Evolutionary conservation across 53 echinoderm and acorn worm genomes (phyloP).

Genomic region (Mesocentrotus franciscanus): DNA sequence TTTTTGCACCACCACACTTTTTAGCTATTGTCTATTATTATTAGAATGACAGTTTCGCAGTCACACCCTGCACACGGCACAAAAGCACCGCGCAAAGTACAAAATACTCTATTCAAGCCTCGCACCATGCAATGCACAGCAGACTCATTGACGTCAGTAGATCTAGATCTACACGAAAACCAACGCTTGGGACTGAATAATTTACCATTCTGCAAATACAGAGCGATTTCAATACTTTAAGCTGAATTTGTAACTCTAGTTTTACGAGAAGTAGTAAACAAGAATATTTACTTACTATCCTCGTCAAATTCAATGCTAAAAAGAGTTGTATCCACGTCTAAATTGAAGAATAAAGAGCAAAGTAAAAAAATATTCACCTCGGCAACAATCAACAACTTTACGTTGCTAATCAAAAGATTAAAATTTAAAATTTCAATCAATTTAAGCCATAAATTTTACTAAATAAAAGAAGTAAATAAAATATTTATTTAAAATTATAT

Average conservation of each 20-base stretch:
- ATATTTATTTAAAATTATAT: not conserved
- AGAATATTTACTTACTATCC: not conserved
- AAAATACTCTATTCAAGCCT: too few relatives aligned
- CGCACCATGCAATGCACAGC: too few relatives aligned
- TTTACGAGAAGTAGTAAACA: not conserved
- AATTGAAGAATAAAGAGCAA: not conserved
- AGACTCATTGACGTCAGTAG: too few relatives aligned
- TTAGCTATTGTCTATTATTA: too few relatives aligned
- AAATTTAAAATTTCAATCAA: not conserved
- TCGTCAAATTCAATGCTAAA: not conserved
- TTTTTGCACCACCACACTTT: too few relatives aligned
- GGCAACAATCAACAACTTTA: conserved; percentile 21
- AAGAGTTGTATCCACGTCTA: not conserved
- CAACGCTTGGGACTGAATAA: not conserved
- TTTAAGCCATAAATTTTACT: not conserved
- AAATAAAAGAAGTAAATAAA: not conserved
- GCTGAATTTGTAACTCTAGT: not conserved
- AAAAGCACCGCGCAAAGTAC: too few relatives aligned
- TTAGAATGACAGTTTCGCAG: too few relatives aligned
- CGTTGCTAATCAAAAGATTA: not conserved
- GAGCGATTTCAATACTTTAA: not conserved
- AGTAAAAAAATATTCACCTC: not conserved
- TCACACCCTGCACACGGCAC: too few relatives aligned
- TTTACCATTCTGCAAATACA: not conserved
- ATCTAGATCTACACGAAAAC: not conserved